Conservation (phyloP, 2,888 invertebrate species). For the Drosophila anomalata region DNA sequence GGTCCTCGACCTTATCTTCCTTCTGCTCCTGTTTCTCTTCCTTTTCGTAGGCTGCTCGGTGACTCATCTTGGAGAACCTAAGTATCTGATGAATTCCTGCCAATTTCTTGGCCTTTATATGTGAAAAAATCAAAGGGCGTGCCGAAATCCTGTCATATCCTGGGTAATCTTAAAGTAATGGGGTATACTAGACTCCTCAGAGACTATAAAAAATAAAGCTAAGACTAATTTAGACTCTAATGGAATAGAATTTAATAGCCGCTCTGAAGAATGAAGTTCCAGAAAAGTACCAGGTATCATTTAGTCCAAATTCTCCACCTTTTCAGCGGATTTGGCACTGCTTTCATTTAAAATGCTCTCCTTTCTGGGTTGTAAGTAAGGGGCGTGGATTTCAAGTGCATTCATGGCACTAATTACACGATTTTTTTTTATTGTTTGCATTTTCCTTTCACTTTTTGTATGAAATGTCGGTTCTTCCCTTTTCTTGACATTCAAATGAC, state of each 20-base stretch:
- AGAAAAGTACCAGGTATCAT: background rate
- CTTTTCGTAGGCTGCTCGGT: background rate
- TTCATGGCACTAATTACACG: slow-evolving; percentile 39
- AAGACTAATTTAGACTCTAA: too few species aligned
- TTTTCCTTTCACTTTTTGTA: slow-evolving; percentile 9
- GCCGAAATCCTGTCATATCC: slow-evolving; percentile 3
- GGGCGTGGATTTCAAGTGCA: slow-evolving; percentile 14
- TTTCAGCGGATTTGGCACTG: slow-evolving; percentile 18
- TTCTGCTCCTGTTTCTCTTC: slow-evolving; percentile 4
- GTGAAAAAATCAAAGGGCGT: slow-evolving; percentile 4
- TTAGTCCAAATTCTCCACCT: background rate
- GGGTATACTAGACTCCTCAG: background rate
- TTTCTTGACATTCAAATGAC: slow-evolving; percentile 25
- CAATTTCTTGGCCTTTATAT: slow-evolving; percentile 19
- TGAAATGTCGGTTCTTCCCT: background rate
- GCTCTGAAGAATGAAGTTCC: background rate
- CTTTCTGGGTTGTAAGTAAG: background rate
- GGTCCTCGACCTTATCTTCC: slow-evolving; percentile 6
- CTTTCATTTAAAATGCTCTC: slow-evolving; percentile 23
- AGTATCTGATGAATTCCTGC: background rate
- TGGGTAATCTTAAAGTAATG: background rate
- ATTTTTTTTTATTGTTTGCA: slow-evolving; percentile 2
- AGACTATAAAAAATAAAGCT: background rate
- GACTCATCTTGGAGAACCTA: slow-evolving; percentile 2
- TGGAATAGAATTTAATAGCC: too few species aligned